Evolutionary conservation across 2,888 invertebrate species (phyloP).

Genomic region (Acleris emargana): DNA sequence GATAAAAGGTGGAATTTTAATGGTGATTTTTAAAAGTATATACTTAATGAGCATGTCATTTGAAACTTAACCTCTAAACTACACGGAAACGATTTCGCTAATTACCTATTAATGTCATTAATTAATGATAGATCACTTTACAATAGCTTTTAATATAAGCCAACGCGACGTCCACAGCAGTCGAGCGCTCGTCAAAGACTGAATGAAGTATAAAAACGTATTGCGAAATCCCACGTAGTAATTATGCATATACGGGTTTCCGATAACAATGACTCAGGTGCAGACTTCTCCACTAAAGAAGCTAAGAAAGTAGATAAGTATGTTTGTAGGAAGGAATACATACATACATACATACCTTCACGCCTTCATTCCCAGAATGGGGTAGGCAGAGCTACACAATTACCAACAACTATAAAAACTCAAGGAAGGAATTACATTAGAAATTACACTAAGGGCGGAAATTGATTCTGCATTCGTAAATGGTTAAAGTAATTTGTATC

Average conservation of each 20-base stretch:
- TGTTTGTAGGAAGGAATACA: neutral
- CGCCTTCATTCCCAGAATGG: too few species aligned
- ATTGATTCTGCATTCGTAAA: too few species aligned
- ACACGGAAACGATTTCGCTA: too few species aligned
- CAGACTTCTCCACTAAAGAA: neutral
- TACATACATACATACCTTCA: too few species aligned
- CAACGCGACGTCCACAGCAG: slow-evolving; percentile 52
- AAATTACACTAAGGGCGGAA: too few species aligned
- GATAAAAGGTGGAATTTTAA: neutral
- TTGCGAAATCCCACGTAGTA: slow-evolving; percentile 49
- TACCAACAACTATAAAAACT: too few species aligned
- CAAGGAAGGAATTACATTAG: neutral
- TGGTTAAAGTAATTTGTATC: too few species aligned
- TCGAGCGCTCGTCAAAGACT: slow-evolving; percentile 55
- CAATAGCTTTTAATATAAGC: neutral
- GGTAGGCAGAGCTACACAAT: too few species aligned
- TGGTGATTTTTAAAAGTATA: neutral
- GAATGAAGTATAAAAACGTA: slow-evolving; percentile 55
- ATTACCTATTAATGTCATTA: too few species aligned
- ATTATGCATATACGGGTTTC: slow-evolving; percentile 53
- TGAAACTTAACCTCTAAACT: too few species aligned
- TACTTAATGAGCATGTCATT: too few species aligned
- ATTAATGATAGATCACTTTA: too few species aligned
- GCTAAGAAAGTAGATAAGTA: neutral
- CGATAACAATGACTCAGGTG: slow-evolving; percentile 56